Base-by-base conservation (phyloP, 2,113 vertebrate genomes). In the Pollimyrus isidori region DNA sequence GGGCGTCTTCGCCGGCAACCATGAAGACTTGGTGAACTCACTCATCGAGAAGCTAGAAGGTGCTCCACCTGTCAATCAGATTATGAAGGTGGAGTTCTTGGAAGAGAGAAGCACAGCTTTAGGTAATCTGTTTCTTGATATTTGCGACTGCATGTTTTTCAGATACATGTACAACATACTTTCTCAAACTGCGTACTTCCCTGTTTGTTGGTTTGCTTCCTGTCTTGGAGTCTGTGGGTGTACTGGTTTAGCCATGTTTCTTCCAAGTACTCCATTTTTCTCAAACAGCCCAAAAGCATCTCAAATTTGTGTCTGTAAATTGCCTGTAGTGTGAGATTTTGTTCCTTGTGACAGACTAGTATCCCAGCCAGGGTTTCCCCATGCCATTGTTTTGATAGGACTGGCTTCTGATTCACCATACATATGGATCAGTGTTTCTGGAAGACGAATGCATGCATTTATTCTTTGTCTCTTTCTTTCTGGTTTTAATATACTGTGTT, bases 11-110 rank as follows among this genome's bases (percentile, higher is more conserved):
- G 95, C 98, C 0, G 97, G 98, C 82, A 99, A 99, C 95, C 96
- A 97, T 0, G 98, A 98, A 92, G 97, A 98, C 91, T 94, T 99
- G 73, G 98, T 99, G 91, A 97, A 93, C 0, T 95, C 97, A 56
- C 95, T 99, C 92, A 97, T 99, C 0, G 97, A 98, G 76, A 96
- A 97, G 90, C 95, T 99, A 49, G 98, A 98, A 92, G 98, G 99
- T 0, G 97, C 98, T 0, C 97, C 98, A 0, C 97, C 97, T 0
- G 94, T 96, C 94, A 98, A 99, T 95, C 98, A 99, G 92, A 95
- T 97, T n/a, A 95, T 99, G 88, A 99, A 96, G 90, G 96, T 99
- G 94, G 98, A 99, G 93, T 96, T 99, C 92, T 94, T 99, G 91
- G 98, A 98, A 89, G 98, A 99, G 92, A 96, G 97, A 93, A 99